Percentiles rank a stretch among this genome's conserved stretches.
phyloP scores from a whole-genome alignment of 2,797 vertebrate species.

The Lycodopsis pacificus region DNA sequence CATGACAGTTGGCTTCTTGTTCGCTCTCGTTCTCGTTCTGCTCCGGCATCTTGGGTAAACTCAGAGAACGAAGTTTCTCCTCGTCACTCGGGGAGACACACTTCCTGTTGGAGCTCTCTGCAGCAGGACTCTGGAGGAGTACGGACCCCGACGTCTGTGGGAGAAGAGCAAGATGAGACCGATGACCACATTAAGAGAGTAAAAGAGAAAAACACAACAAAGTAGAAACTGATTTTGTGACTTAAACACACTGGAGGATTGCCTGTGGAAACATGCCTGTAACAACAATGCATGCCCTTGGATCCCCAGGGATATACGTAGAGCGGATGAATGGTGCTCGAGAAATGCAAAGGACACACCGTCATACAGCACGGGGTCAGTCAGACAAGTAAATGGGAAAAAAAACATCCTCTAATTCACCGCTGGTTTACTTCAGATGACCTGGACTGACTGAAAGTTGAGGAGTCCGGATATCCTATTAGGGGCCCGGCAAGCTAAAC shows the following conservation, averaged over 20 bases:
- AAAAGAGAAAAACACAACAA: background rate
- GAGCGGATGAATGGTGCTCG: background rate
- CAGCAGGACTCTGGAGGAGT: constrained; percentile 49
- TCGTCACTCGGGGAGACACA: constrained; percentile 18
- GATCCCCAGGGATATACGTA: background rate
- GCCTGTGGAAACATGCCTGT: too few species aligned
- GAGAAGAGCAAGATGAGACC: background rate
- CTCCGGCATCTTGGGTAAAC: constrained; percentile 56
- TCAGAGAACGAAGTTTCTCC: constrained; percentile 44
- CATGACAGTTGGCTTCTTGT: constrained; percentile 86
- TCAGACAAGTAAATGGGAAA: constrained; percentile 2
- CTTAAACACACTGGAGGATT: background rate
- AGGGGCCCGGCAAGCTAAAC: too few species aligned
- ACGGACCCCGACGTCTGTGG: constrained; percentile 61
- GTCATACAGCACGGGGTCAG: background rate
- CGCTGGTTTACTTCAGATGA: constrained; percentile 27
- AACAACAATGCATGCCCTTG: too few species aligned
- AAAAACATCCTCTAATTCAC: constrained; percentile 13
- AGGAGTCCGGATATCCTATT: background rate
- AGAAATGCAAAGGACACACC: background rate
- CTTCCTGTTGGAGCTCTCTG: constrained; percentile 59
- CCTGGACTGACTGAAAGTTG: constrained; percentile 22
- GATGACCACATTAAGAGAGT: background rate
- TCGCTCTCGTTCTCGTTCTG: constrained; percentile 68
- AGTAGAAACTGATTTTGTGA: background rate